phyloP scores from a whole-genome alignment of 64 coral and sea anemone species.

The Anthopleura sola region DNA sequence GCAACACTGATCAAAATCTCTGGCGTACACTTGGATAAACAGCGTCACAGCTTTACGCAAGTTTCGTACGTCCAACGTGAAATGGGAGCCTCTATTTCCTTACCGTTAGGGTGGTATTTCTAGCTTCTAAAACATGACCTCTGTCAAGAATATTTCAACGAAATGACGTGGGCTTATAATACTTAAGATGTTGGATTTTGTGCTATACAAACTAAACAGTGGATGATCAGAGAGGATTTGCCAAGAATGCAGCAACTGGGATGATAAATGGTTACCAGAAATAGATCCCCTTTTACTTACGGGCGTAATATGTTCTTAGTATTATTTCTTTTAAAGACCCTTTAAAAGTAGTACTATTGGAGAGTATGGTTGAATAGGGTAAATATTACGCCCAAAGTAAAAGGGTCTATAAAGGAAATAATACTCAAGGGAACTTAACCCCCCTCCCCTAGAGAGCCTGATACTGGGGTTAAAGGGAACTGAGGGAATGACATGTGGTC shows the following conservation, averaged over 20 bases:
- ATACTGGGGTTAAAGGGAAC: too few species aligned
- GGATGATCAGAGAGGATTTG: background rate
- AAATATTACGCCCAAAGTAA: too few species aligned
- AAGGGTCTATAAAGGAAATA: too few species aligned
- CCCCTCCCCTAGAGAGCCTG: too few species aligned
- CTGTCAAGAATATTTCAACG: background rate
- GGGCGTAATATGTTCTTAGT: too few species aligned
- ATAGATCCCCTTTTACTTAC: too few species aligned
- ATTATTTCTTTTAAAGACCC: too few species aligned
- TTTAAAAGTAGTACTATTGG: too few species aligned
- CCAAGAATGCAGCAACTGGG: background rate
- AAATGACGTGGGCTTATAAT: constrained; percentile 16
- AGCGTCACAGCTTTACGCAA: background rate
- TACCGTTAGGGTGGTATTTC: background rate
- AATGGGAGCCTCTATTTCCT: background rate
- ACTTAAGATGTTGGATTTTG: background rate
- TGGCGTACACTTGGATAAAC: background rate
- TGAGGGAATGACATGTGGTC: too few species aligned
- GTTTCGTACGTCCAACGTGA: background rate
- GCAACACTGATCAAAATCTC: background rate
- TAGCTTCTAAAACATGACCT: constrained; percentile 4
- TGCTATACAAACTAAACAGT: background rate
- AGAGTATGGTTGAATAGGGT: too few species aligned
- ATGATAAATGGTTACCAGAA: too few species aligned
- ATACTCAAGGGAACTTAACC: too few species aligned